Evolutionary conservation across 2,888 invertebrate genomes (phyloP).

Genomic region (Nomada ruficornis): DNA sequence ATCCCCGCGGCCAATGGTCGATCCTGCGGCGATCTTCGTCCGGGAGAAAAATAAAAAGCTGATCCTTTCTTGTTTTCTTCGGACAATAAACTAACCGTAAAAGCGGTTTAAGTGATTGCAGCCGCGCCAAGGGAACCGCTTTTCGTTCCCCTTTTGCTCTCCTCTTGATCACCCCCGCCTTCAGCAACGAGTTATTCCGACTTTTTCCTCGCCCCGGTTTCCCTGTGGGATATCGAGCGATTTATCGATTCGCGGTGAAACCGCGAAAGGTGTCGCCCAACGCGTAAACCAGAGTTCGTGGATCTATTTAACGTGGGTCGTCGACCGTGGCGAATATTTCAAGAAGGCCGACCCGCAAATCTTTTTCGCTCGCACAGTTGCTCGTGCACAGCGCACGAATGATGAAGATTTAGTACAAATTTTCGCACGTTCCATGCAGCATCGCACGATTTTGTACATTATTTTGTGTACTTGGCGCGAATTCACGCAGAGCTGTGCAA

Average conservation of each 20-base stretch:
- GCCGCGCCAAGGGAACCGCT: constrained; percentile 57
- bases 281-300: constrained; percentile 4
- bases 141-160: constrained; percentile 36
- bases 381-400: no score
- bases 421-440: no score
- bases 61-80: constrained; percentile 57
- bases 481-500: no score
- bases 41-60: constrained; percentile 45
- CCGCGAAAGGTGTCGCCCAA: constrained; percentile 51
- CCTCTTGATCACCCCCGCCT: background rate
- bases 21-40: constrained; percentile 28
- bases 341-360: constrained; percentile 20
- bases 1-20: constrained; percentile 22
- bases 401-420: no score
- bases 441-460: no score
- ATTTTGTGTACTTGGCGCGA: no score
- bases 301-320: constrained; percentile 33
- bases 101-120: constrained; percentile 77
- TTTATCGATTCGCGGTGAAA: constrained; percentile 64
- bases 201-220: constrained; percentile 22
- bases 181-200: background rate
- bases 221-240: constrained; percentile 50
- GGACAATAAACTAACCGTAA: constrained; percentile 79
- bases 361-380: background rate
- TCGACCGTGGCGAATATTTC: constrained; percentile 49